These are phyloP conservation scores for Gymnodraco acuticeps DNA, from an alignment of 2,797 vertebrate genomes.

Conservation along the genomic window DNA sequence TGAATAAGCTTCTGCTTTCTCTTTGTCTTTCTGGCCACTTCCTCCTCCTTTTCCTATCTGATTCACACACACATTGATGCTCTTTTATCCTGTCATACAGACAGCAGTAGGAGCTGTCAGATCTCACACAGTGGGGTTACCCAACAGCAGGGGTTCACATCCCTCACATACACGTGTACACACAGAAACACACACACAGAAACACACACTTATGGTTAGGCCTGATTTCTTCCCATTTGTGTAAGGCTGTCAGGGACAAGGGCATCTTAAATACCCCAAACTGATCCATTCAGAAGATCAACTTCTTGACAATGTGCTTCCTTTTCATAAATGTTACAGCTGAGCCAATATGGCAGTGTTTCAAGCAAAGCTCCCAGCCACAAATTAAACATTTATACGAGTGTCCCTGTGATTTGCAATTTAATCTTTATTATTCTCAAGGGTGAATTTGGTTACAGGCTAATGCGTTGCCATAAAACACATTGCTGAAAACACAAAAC, in stretches of 20 bases:
- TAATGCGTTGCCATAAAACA: slow-evolving; percentile 17
- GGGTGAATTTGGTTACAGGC: slow-evolving; percentile 2
- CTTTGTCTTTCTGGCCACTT: slow-evolving; percentile 43
- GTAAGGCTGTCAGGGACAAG: slow-evolving; percentile 34
- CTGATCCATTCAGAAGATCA: slow-evolving; percentile 34
- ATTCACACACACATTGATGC: slow-evolving; percentile 41
- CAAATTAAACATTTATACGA: slow-evolving; percentile 34
- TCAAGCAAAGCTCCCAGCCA: slow-evolving; percentile 29
- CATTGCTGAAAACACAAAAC: slow-evolving; percentile 6
- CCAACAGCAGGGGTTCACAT: slow-evolving; percentile 55
- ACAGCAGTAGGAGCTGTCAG: slow-evolving; percentile 73
- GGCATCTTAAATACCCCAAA: slow-evolving; percentile 35
- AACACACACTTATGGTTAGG: slow-evolving; percentile 17
- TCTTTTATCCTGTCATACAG: slow-evolving; percentile 57
- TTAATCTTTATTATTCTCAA: slow-evolving; percentile 8
- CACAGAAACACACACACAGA: slow-evolving; percentile 27
- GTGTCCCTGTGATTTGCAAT: slow-evolving; percentile 23
- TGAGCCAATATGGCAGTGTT: slow-evolving; percentile 6
- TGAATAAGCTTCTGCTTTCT: slow-evolving; percentile 40
- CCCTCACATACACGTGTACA: slow-evolving; percentile 18
- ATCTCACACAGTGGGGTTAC: slow-evolving; percentile 69
- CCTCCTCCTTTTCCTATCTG: slow-evolving; percentile 53
- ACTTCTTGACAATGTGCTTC: slow-evolving; percentile 21
- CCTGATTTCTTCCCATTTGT: slow-evolving; percentile 34
- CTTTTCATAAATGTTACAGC: slow-evolving; percentile 30